Base-by-base conservation (phyloP, 2,113 vertebrate species). In the Hiodon tergisus region DNA sequence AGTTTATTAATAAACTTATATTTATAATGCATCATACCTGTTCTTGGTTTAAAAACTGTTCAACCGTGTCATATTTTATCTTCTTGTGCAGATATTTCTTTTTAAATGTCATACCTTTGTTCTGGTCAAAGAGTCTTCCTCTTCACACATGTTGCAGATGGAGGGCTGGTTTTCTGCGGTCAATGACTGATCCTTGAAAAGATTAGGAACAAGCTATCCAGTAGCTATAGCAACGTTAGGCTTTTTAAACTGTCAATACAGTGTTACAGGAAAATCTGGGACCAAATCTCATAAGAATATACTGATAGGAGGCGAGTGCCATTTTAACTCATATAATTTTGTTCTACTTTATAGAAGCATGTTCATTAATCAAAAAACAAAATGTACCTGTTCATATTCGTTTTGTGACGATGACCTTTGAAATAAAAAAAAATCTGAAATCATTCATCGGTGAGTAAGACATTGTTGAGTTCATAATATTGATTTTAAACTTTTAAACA, bases 111-210 rank as follows among this genome's bases (percentile, higher is more conserved):
- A 76, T 88, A 96, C 96, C 94, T 97, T 93, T 0, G 77, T 84
- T 59, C 75, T 88, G 13, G 83, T 78, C 14, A 90, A 80, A 51
- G 89, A 92, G 78, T 89, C 86, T 2, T 91, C 87, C 14, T 91
- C 79, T 67, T 83, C 87, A 85, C 96, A 98, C 17, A 96, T 89
- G 6, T 89, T 84, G 72, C 96, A 98, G 16, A 89, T 3, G 48
- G 82, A 84, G 0, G 88, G 66, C 0, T 81, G 83, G 7, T 72
- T 83, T 6, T 85, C 85, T 73, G 86, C 87, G 75, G 76, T 0
- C 0, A 17, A 2, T 1, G 81, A 58, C 74, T 88, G 88, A 0
- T 90, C 90, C 94, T 96, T 83, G 69, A 81, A 2, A 48, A 46
- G 47, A 78, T 11, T 73, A 6, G 31, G 5, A 74, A 70, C 1